Percentiles rank a stretch among this genome's conserved stretches.
Evolutionary conservation across 2,113 vertebrate genomes (phyloP).

Genomic region (Bos javanicus): DNA sequence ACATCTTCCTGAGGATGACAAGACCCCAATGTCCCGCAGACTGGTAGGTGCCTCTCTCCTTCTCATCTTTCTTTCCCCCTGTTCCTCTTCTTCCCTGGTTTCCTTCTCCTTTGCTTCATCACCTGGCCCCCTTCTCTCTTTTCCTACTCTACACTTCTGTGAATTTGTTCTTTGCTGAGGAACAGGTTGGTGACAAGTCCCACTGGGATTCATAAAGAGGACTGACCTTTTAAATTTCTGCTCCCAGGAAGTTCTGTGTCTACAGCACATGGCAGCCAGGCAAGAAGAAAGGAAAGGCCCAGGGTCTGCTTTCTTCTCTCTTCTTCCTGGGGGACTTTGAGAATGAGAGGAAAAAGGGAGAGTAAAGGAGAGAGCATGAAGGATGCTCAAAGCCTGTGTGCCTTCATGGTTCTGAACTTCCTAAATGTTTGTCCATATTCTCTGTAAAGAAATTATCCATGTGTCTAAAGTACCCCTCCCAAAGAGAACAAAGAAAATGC

Average conservation of each 20-base stretch:
- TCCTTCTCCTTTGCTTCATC: neutral
- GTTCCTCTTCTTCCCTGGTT: neutral
- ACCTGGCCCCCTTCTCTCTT: neutral
- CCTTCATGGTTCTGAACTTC: neutral
- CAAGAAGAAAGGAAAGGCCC: neutral
- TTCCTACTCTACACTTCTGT: neutral
- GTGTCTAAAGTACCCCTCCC: neutral
- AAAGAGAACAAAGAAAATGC: neutral
- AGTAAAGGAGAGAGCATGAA: neutral
- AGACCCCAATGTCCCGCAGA: conserved; percentile 97
- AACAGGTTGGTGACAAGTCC: neutral
- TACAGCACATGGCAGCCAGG: neutral
- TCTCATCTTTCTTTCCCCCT: neutral
- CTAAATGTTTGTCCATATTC: neutral
- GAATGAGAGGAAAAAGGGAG: neutral
- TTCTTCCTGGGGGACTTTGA: neutral
- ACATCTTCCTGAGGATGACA: conserved; percentile 96
- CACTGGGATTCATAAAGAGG: neutral
- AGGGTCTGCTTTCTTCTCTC: neutral
- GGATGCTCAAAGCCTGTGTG: neutral
- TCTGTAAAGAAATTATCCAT: neutral
- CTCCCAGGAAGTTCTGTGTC: neutral
- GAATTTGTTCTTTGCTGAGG: neutral
- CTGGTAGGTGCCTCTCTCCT: conserved; percentile 84
- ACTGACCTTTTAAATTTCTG: neutral